Base-by-base conservation (phyloP, 2,797 vertebrate genomes). In the Halcyon smyrnensis region DNA sequence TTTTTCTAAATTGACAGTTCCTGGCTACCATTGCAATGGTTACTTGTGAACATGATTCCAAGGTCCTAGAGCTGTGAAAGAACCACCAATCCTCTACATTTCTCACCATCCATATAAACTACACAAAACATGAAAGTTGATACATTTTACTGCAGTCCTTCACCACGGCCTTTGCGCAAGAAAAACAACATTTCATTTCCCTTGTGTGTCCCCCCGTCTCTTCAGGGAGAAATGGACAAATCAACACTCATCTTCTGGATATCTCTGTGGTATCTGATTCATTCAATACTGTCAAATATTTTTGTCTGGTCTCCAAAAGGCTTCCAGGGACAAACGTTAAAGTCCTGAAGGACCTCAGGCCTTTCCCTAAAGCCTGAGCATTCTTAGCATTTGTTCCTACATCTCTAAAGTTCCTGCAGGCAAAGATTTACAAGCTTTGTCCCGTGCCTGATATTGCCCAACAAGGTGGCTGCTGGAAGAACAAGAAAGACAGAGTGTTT, bases 351-450 rank as follows among this genome's bases (percentile, higher is more conserved):
- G 54, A 93, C 91, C 93, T 84, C 56, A 20, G 86, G 84, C 53
- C 68, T 75, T 97, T 96, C 69, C 70, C 13, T 1, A 89, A 57
- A 77, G 63, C 65, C 60, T 65, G 80, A 89, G 75, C 95, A 97
- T 96, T 97, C 95, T 77, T 90, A 71, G 88, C 88, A 93, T 96
- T 95, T 95, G 91, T 87, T 95, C n/a, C 77, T 93, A 84, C 95
- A 90, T 90, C 95, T 89, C 85, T 94, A 32, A 88, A 96, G 77
- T 21, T 93, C 93, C 95, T 89, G 64, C 60, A 90, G 95, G 93
- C 78, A 89, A 94, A 82, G 51, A 84, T 92, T 90, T 94, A 90
- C 83, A 95, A 91, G 59, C 68, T 87, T 37, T 88, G 77, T 87
- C 93, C 84, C 92, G 86, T 77, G 51, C 91, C 70, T 89, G 75